Conservation (phyloP, 2,888 invertebrate genomes). For the Leptopterna dolabrata region DNA sequence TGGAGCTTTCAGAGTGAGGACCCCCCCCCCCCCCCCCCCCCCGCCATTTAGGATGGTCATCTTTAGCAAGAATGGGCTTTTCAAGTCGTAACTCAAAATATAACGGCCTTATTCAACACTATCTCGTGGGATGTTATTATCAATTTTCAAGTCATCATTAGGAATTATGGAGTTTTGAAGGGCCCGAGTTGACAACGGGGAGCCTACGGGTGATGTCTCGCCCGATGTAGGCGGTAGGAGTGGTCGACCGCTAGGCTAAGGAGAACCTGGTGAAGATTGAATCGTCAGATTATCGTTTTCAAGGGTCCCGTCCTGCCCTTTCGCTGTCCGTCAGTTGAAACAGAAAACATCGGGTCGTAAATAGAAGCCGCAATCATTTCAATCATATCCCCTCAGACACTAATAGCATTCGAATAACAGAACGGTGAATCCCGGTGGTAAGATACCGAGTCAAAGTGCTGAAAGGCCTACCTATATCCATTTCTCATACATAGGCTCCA, state of each 20-base stretch:
- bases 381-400: background rate
- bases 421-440: background rate
- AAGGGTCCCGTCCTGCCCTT: background rate
- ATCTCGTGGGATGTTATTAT: background rate
- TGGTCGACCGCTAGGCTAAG: background rate
- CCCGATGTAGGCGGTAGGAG: background rate
- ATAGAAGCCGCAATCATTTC: slow-evolving; percentile 3
- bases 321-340: background rate
- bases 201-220: background rate
- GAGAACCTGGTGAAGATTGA: background rate
- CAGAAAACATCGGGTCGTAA: background rate
- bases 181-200: background rate
- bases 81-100: background rate
- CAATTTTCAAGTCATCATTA: background rate
- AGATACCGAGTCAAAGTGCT: too few relatives aligned
- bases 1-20: too few relatives aligned
- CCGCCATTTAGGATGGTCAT: background rate
- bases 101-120: background rate
- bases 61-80: background rate
- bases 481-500: too few relatives aligned
- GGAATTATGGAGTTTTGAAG: background rate
- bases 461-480: too few relatives aligned
- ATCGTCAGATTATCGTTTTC: background rate
- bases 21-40: too few relatives aligned
- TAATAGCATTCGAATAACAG: background rate